These are phyloP conservation scores for Seriola aureovittata DNA, from an alignment of 2,113 vertebrate species.

Conservation along the genomic window DNA sequence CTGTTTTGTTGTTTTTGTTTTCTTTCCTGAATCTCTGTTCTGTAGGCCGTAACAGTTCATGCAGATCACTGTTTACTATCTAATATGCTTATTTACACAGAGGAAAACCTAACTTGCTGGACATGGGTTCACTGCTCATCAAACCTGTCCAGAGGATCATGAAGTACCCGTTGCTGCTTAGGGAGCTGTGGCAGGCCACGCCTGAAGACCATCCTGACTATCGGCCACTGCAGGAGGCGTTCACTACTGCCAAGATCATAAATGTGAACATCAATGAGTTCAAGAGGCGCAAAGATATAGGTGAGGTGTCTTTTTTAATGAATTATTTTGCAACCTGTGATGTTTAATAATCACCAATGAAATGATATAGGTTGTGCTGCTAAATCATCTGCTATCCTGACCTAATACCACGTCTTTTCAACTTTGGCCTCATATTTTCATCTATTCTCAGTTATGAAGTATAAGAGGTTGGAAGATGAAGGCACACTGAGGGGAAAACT, in stretches of 20 bases:
- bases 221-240: conserved; percentile 86
- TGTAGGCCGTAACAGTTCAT: background rate
- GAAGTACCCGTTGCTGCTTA: conserved; percentile 94
- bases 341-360: background rate
- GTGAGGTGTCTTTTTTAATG: conserved; percentile 74
- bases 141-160: conserved; percentile 97
- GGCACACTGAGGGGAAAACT: conserved; percentile 93
- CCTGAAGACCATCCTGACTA: conserved; percentile 92
- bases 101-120: conserved; percentile 91
- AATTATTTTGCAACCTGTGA: background rate
- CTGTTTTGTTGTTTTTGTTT: background rate
- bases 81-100: conserved; percentile 70
- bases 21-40: background rate
- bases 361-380: background rate
- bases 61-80: background rate
- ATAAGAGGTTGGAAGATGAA: conserved; percentile 94
- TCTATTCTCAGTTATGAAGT: conserved; percentile 91
- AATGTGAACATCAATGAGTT: conserved; percentile 97
- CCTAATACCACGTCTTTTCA: background rate
- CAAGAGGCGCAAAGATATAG: conserved; percentile 95
- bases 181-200: conserved; percentile 92
- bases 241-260: conserved; percentile 88
- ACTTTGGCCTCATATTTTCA: background rate
- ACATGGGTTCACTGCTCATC: conserved; percentile 97
- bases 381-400: background rate